Percentiles rank a stretch among this genome's conserved stretches.
These are phyloP conservation scores for Cranoglanis bouderius DNA, from an alignment of 2,113 vertebrate species.

Conservation along the genomic window DNA sequence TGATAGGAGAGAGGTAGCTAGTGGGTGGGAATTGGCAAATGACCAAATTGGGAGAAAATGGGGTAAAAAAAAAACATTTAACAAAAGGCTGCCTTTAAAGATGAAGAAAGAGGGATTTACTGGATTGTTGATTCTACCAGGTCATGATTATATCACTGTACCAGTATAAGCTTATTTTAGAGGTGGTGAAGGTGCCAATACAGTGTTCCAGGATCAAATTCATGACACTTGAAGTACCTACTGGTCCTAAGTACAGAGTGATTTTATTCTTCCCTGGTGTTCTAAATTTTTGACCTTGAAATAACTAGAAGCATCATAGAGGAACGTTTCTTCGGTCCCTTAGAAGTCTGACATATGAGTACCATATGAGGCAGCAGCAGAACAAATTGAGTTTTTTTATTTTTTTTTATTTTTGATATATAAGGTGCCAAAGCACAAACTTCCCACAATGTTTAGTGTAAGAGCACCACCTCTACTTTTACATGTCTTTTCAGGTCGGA, in stretches of 20 bases:
- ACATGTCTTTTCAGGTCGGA: conserved; percentile 1
- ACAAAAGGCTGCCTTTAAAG: not conserved
- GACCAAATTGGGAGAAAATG: no score
- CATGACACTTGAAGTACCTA: not conserved
- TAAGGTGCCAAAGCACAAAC: not conserved
- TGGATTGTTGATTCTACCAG: not conserved
- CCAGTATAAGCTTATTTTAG: not conserved
- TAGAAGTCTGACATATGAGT: not conserved
- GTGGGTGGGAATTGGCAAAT: not conserved
- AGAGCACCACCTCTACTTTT: not conserved
- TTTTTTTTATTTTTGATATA: not conserved
- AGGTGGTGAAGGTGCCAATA: not conserved
- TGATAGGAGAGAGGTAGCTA: not conserved
- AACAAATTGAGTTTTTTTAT: not conserved
- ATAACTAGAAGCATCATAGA: conserved; percentile 6
- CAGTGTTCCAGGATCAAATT: not conserved
- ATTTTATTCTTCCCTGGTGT: not conserved
- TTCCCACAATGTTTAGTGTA: not conserved
- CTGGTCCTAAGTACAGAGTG: not conserved
- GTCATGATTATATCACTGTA: conserved; percentile 9
- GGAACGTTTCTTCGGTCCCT: not conserved
- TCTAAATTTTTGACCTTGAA: not conserved
- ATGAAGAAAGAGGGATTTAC: not conserved
- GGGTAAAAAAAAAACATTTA: not conserved
- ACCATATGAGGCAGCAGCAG: conserved; percentile 19